Percentiles rank a stretch among this genome's conserved stretches.
Evolutionary conservation across 2,888 invertebrate species (phyloP).

Genomic region (Drosophila pegasa): DNA sequence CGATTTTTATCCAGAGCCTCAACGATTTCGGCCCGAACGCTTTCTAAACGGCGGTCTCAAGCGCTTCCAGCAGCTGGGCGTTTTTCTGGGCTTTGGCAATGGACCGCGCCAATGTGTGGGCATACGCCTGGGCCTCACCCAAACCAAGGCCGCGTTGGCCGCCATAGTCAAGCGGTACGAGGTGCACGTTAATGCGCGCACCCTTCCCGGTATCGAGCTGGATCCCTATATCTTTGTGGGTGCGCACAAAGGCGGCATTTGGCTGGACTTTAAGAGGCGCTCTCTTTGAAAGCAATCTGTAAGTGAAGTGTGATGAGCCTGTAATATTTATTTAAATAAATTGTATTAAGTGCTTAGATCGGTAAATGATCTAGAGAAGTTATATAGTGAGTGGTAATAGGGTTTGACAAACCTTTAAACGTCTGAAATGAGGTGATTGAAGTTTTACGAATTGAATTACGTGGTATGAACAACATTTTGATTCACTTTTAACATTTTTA

Average conservation of each 20-base stretch:
- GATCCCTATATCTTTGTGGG: conserved; percentile 76
- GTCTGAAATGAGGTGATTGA: not conserved
- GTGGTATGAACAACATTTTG: too few relatives aligned
- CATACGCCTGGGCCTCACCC: conserved; percentile 77
- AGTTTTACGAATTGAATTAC: too few relatives aligned
- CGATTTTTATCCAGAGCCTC: conserved; percentile 74
- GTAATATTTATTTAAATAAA: not conserved
- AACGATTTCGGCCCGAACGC: conserved; percentile 82
- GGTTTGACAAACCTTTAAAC: not conserved
- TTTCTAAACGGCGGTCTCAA: conserved; percentile 81
- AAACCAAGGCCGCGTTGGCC: conserved; percentile 79
- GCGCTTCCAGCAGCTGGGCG: conserved; percentile 79
- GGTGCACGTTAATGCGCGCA: conserved; percentile 69
- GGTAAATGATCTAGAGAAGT: not conserved
- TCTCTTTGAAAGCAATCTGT: not conserved
- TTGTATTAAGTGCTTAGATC: not conserved
- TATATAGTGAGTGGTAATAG: not conserved
- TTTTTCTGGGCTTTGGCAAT: conserved; percentile 83
- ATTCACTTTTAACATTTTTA: too few relatives aligned
- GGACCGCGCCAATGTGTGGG: conserved; percentile 84
- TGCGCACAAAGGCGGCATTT: conserved; percentile 79
- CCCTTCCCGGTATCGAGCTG: conserved; percentile 65
- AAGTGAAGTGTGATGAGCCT: not conserved
- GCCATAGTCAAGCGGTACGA: conserved; percentile 71
- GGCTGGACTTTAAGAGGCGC: conserved; percentile 76